phyloP scores from a whole-genome alignment of 2,113 vertebrate species.

The Herpetotheres cachinnans region DNA sequence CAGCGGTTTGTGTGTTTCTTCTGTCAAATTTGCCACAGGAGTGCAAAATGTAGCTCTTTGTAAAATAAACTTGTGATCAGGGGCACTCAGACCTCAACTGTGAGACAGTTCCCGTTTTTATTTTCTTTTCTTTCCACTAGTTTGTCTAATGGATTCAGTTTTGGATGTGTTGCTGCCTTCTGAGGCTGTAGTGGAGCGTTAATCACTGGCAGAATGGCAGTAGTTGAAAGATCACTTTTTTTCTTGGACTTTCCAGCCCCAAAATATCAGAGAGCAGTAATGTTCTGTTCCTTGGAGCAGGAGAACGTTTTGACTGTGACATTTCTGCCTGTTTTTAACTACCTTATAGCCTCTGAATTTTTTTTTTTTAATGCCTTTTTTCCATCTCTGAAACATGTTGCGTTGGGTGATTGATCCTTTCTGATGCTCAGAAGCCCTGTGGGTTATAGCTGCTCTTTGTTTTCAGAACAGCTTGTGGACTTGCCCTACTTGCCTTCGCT shows the following conservation, averaged over 20 bases:
- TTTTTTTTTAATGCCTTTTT: neutral
- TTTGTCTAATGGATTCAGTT: neutral
- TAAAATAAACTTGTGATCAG: neutral
- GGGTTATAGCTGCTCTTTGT: neutral
- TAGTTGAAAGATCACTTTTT: neutral
- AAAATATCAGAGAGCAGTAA: neutral
- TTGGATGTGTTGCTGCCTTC: neutral
- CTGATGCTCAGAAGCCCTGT: neutral
- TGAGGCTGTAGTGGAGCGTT: neutral
- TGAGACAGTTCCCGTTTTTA: neutral
- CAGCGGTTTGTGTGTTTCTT: neutral
- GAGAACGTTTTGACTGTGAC: neutral
- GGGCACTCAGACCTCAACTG: neutral
- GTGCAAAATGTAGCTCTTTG: neutral
- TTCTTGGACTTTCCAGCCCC: neutral
- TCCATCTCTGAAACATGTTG: neutral
- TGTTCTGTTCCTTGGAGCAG: neutral
- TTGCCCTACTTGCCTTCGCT: neutral
- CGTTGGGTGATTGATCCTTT: neutral
- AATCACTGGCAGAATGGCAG: neutral
- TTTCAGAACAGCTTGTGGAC: neutral
- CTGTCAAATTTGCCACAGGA: neutral
- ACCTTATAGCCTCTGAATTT: neutral
- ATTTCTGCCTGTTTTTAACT: neutral
- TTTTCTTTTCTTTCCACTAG: neutral